Evolutionary conservation across 2,888 invertebrate genomes (phyloP).

Genomic region (Sthenelais limicola): DNA sequence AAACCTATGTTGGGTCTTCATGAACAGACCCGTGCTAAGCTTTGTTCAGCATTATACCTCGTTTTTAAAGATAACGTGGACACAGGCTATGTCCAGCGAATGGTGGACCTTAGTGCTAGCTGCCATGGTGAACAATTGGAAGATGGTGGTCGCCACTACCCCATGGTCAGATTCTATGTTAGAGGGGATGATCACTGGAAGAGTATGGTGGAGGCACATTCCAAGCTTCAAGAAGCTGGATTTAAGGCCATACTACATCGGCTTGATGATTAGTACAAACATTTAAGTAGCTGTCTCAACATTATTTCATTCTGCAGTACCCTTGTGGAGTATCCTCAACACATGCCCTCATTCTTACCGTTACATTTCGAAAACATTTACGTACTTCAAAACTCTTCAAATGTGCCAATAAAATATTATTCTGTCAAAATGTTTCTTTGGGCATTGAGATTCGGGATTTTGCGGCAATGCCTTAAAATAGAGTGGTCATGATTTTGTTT

Average conservation of each 20-base stretch:
- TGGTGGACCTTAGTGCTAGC: conserved; percentile 15
- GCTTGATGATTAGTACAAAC: conserved; percentile 1
- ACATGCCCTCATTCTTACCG: too few relatives aligned
- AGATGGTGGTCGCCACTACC: conserved; percentile 1
- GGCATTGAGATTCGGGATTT: too few relatives aligned
- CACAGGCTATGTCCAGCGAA: conserved; percentile 17
- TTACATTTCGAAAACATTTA: too few relatives aligned
- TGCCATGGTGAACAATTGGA: background rate
- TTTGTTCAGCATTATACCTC: conserved; percentile 28
- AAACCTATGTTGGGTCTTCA: conserved; percentile 28
- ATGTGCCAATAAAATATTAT: too few relatives aligned
- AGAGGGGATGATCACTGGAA: conserved; percentile 22
- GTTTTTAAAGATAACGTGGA: conserved; percentile 31
- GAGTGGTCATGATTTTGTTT: too few relatives aligned
- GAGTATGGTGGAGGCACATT: conserved; percentile 20
- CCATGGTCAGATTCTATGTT: conserved; percentile 25
- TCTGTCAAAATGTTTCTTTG: too few relatives aligned
- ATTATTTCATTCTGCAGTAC: too few relatives aligned
- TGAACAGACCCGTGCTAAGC: conserved; percentile 23
- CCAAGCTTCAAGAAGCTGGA: conserved; percentile 26
- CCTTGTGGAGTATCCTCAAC: too few relatives aligned
- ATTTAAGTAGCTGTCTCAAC: too few relatives aligned
- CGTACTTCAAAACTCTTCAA: too few relatives aligned
- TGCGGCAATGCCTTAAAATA: too few relatives aligned
- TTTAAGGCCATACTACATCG: conserved; percentile 8